Conservation (phyloP, 2,113 vertebrate species). For the Elephas maximus region DNA sequence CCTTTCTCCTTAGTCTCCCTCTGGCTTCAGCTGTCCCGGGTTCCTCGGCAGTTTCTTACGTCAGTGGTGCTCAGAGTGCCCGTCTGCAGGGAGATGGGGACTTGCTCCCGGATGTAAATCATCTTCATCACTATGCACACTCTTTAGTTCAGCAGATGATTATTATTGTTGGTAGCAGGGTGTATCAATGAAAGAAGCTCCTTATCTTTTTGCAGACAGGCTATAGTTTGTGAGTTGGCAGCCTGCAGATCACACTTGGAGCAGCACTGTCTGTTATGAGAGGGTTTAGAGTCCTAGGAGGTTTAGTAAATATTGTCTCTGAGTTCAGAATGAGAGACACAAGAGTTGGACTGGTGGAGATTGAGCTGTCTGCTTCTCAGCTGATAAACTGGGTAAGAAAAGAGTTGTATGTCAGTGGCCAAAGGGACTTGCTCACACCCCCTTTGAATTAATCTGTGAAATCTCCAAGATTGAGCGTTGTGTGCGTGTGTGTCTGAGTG, state of each 20-base stretch:
- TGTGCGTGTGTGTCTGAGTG: background rate
- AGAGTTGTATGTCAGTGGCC: background rate
- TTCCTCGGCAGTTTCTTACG: accelerated
- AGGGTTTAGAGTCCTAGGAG: background rate
- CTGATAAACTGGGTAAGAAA: background rate
- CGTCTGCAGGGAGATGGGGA: accelerated
- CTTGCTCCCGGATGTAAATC: background rate
- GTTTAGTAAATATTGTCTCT: background rate
- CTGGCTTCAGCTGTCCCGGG: background rate
- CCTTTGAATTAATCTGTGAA: background rate
- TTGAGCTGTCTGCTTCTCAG: background rate
- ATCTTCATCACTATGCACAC: too few species aligned
- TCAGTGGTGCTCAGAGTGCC: background rate
- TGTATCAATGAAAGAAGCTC: background rate
- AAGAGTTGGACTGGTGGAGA: background rate
- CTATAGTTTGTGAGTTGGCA: background rate
- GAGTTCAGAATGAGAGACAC: background rate
- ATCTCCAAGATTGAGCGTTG: background rate
- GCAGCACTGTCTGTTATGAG: background rate
- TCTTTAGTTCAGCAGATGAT: background rate
- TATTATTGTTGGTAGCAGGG: background rate
- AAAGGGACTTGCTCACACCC: background rate
- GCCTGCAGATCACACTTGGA: background rate
- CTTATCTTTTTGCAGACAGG: too few species aligned
- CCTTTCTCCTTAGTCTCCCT: too few species aligned